Evolutionary conservation across 2,797 vertebrate genomes (phyloP).

Genomic region (Poeciliopsis paucimaculata): DNA sequence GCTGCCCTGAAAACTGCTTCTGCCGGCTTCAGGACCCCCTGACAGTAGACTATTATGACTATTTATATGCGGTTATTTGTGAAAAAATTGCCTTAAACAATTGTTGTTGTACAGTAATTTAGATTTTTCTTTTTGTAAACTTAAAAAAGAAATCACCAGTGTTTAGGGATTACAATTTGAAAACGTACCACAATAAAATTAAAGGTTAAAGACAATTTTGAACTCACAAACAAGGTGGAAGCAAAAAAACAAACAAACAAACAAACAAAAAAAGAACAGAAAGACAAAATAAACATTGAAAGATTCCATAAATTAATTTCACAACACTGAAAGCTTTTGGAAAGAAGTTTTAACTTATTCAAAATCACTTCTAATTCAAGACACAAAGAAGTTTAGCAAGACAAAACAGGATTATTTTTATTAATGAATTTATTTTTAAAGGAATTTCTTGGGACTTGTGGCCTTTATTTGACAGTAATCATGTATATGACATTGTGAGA

Average conservation of each 20-base stretch:
- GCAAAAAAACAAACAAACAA: background rate
- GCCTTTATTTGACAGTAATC: too few species aligned
- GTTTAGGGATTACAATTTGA: background rate
- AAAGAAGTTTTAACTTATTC: background rate
- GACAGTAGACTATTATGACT: background rate
- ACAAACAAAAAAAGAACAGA: background rate
- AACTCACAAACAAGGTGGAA: background rate
- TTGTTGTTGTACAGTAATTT: background rate
- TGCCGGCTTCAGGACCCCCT: background rate
- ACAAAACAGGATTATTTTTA: background rate
- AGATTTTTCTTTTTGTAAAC: background rate
- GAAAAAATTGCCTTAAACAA: background rate
- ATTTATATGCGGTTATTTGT: background rate
- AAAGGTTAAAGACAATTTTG: background rate
- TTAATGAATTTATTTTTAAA: too few species aligned
- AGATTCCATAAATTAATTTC: too few species aligned
- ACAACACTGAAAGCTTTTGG: too few species aligned
- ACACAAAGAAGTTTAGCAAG: background rate
- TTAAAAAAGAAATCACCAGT: background rate
- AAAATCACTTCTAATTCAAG: background rate
- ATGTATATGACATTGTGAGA: too few species aligned
- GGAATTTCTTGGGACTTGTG: too few species aligned
- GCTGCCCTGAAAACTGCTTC: background rate
- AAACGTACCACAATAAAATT: background rate
- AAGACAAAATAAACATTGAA: background rate